phyloP scores from a whole-genome alignment of 2,113 vertebrate species.

The Aleadryas rufinucha region DNA sequence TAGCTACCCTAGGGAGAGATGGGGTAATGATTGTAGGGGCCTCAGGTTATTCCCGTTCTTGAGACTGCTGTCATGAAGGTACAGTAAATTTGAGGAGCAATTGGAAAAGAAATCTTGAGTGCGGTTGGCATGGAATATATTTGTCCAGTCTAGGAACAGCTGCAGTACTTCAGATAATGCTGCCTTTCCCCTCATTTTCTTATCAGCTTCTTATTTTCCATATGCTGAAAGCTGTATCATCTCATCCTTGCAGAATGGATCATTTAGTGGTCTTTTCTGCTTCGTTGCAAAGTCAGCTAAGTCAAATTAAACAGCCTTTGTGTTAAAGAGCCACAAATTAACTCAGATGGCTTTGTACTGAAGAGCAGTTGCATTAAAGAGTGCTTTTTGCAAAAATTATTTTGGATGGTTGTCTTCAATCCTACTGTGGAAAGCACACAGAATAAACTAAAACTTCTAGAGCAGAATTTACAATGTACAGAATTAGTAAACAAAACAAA shows the following conservation, averaged over 20 bases:
- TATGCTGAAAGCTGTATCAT: neutral
- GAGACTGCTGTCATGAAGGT: neutral
- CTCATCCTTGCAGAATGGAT: neutral
- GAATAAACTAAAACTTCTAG: neutral
- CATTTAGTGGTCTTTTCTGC: neutral
- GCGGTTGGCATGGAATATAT: neutral
- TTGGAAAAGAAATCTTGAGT: neutral
- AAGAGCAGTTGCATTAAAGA: neutral
- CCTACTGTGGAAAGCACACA: neutral
- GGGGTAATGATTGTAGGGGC: neutral
- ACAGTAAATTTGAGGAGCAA: neutral
- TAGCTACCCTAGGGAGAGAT: neutral
- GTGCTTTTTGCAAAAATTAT: neutral
- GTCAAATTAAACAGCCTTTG: neutral
- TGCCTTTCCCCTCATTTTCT: neutral
- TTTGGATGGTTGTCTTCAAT: neutral
- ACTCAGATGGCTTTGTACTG: neutral
- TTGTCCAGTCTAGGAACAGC: neutral
- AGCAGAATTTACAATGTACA: neutral
- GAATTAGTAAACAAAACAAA: neutral
- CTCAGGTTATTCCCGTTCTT: neutral
- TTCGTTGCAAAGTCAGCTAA: neutral
- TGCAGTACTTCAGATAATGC: neutral
- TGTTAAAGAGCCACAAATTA: neutral
- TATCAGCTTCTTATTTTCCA: neutral